phyloP scores from a whole-genome alignment of 2,888 invertebrate genomes.

The Aquatica leii region DNA sequence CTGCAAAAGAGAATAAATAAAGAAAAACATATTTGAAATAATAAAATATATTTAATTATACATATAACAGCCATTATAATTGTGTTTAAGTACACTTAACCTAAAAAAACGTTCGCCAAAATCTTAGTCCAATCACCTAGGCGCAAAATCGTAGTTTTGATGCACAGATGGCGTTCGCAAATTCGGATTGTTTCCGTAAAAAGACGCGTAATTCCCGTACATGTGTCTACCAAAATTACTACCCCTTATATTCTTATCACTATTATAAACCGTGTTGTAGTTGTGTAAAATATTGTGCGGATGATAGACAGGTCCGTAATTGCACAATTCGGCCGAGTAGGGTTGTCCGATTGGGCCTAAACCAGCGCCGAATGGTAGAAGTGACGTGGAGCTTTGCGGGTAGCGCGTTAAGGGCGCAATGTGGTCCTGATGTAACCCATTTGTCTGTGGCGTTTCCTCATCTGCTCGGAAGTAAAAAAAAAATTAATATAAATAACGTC shows the following conservation, averaged over 20 bases:
- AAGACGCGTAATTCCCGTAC: conserved; percentile 55
- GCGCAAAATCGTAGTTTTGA: conserved; percentile 54
- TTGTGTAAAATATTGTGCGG: conserved; percentile 62
- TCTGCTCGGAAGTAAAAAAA: conserved; percentile 49
- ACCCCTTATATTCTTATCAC: conserved; percentile 53
- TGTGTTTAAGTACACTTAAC: conserved; percentile 19
- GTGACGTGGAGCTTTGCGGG: conserved; percentile 48
- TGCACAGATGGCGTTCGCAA: conserved; percentile 47
- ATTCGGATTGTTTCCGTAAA: conserved; percentile 52
- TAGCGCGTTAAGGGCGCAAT: conserved; percentile 46
- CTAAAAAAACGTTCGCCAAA: background rate
- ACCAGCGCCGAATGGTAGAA: conserved; percentile 47
- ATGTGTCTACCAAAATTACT: conserved; percentile 53
- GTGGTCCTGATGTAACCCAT: conserved; percentile 37
- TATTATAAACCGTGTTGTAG: conserved; percentile 57
- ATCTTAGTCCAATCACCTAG: conserved; percentile 42
- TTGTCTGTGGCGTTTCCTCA: conserved; percentile 48
- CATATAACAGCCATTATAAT: conserved; percentile 33
- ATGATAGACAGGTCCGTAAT: conserved; percentile 73
- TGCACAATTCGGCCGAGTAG: conserved; percentile 71
- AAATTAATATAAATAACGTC: background rate
- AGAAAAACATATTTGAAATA: conserved; percentile 16
- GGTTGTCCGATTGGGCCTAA: conserved; percentile 66
- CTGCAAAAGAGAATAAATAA: too few species aligned
- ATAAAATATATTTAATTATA: conserved; percentile 33